phyloP scores from a whole-genome alignment of 2,888 invertebrate species.

The Matsumyia berberina region DNA sequence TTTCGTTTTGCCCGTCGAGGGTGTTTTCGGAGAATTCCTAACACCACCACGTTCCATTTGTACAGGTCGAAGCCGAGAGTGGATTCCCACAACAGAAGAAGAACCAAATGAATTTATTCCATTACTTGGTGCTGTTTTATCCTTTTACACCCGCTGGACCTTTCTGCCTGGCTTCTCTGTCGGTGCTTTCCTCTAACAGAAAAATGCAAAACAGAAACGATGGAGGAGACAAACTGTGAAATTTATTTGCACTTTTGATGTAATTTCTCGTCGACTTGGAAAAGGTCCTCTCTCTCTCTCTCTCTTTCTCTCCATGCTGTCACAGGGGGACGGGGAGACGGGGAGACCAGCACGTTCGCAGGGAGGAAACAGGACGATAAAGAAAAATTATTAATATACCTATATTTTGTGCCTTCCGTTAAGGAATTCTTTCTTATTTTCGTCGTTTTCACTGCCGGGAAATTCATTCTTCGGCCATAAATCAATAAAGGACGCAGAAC shows the following conservation, averaged over 20 bases:
- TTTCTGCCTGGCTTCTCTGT: background rate
- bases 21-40: background rate
- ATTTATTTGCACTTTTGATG: constrained; percentile 54
- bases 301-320: background rate
- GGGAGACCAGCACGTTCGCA: background rate
- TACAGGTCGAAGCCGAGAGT: constrained; percentile 41
- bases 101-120: constrained; percentile 64
- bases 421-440: constrained; percentile 14
- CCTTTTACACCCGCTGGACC: constrained; percentile 35
- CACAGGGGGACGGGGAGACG: background rate
- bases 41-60: background rate
- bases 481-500: constrained; percentile 55
- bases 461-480: constrained; percentile 48
- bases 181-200: background rate
- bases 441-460: constrained; percentile 6
- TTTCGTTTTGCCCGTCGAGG: constrained; percentile 15
- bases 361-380: constrained; percentile 32
- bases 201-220: constrained; percentile 16
- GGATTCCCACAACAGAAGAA: too few species aligned
- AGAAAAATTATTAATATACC: constrained; percentile 51
- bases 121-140: constrained; percentile 39
- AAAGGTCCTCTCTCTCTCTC: background rate
- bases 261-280: constrained; percentile 24
- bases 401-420: constrained; percentile 20
- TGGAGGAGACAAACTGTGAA: constrained; percentile 10